phyloP scores from a whole-genome alignment of 2,888 invertebrate species.

The Matsumyia berberina region DNA sequence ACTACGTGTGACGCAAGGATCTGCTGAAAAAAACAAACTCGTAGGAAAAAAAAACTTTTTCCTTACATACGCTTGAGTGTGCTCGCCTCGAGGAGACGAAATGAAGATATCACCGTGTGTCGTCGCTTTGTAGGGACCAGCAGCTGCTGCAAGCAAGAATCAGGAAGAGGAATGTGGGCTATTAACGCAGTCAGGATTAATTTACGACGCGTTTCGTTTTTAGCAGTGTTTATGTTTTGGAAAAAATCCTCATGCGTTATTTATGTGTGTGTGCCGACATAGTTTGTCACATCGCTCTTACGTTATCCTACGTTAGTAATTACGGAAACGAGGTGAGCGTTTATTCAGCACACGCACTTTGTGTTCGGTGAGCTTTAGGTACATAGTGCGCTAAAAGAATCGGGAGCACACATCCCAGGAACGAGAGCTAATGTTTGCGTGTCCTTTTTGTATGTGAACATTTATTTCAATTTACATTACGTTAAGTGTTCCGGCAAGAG shows the following conservation, averaged over 20 bases:
- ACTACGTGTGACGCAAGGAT: slow-evolving; percentile 12
- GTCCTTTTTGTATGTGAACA: slow-evolving; percentile 32
- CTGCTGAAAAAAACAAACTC: slow-evolving; percentile 32
- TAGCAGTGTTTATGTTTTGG: slow-evolving; percentile 23
- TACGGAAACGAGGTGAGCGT: slow-evolving; percentile 60
- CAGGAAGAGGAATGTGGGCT: slow-evolving; percentile 45
- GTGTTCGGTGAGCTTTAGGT: slow-evolving; percentile 10
- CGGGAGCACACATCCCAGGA: not conserved
- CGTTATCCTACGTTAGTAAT: slow-evolving; percentile 32
- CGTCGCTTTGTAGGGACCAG: slow-evolving; percentile 4
- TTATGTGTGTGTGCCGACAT: slow-evolving; percentile 10
- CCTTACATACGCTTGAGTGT: not conserved
- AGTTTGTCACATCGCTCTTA: slow-evolving; percentile 49
- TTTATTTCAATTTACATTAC: slow-evolving; percentile 58
- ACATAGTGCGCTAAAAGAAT: slow-evolving; percentile 2
- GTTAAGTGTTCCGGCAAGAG: slow-evolving; percentile 34
- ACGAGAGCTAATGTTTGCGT: slow-evolving; percentile 28
- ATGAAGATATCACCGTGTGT: slow-evolving; percentile 34
- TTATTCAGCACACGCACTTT: slow-evolving; percentile 54
- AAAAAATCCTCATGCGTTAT: slow-evolving; percentile 19
- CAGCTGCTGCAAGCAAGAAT: slow-evolving; percentile 23
- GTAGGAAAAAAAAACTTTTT: slow-evolving; percentile 35
- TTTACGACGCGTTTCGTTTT: slow-evolving; percentile 41
- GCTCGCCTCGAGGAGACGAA: not conserved
- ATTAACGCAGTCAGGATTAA: slow-evolving; percentile 55